Percentiles rank a stretch among this genome's conserved stretches.
These are phyloP conservation scores for Vireo altiloquus DNA, from an alignment of 2,113 vertebrate genomes.

Conservation along the genomic window DNA sequence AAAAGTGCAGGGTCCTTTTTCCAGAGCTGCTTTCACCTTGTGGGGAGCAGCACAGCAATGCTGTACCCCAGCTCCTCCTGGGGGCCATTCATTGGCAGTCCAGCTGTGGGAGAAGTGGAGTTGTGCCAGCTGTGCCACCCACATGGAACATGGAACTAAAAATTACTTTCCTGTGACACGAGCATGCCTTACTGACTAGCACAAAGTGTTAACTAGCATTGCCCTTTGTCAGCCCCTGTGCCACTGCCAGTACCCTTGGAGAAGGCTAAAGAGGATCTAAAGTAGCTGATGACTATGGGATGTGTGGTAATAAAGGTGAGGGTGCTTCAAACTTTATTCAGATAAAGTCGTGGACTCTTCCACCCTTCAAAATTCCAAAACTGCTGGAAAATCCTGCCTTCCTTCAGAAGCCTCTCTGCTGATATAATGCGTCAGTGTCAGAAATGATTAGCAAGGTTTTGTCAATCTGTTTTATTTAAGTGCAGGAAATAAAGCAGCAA, in stretches of 20 bases:
- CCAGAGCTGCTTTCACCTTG: background rate
- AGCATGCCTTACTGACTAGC: background rate
- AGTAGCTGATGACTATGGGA: background rate
- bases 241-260: background rate
- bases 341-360: background rate
- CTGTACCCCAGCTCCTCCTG: rapidly evolving
- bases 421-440: background rate
- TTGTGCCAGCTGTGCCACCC: background rate
- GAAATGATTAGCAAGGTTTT: background rate
- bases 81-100: rapidly evolving
- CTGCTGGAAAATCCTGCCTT: background rate
- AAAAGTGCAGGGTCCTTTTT: background rate
- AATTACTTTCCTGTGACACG: rapidly evolving
- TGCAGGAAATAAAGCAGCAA: background rate
- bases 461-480: background rate
- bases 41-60: rapidly evolving
- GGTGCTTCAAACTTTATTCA: background rate
- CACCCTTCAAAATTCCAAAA: background rate
- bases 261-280: background rate
- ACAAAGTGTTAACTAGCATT: background rate
- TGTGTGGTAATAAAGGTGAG: background rate
- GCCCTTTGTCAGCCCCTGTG: background rate
- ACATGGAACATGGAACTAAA: background rate
- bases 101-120: background rate
- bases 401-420: background rate